Base-by-base conservation (phyloP, 2,113 vertebrate species). In the Laticauda colubrina region DNA sequence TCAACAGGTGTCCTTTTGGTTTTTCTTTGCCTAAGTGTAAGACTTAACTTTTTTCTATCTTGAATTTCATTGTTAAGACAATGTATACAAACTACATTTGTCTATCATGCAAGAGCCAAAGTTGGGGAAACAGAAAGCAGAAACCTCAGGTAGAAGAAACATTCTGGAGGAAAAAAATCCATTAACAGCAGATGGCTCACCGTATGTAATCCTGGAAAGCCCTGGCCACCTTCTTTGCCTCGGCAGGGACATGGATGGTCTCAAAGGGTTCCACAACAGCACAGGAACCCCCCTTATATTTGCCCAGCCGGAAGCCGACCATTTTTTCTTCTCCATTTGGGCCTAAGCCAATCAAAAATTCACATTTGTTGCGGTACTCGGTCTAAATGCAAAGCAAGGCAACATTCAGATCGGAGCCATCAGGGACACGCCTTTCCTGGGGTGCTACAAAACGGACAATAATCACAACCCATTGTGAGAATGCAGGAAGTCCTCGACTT, bases 281-380 rank as follows among this genome's bases (percentile, higher is more conserved):
- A 93, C 99, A 99, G 0, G 98, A 98, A 15, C 99, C 99, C 4
- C 99, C 99, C 96, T 99, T 99, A 93, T 99, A 99, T 96, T 99
- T 99, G 92, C 99, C 98, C 91, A 99, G 97, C 48, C 99, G 98
- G 97, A 99, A 99, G 54, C 99, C 99, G 10, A 99, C 98, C 0
- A 98, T 99, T 97, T 99, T 99, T 93, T 99, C 98, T 94, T 98
- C 97, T 10, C 98, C 98, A 9, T 99, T 98, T 0, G 98, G 98
- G 12, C 99, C 99, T 92, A 97, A 88, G 1, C 99, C 99, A 85
- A 99, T 98, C 95, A 99, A 98, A 97, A 99, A 99, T 97, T 99
- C 99, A 85, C 99, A 99, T 96, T 99, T 99, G 97, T 99, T 99
- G 85, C 99, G 98, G 97, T 99, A 99, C 92, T 98, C 98, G 0